Conservation (phyloP, 2,797 vertebrate species). For the Scolopax rusticola region DNA sequence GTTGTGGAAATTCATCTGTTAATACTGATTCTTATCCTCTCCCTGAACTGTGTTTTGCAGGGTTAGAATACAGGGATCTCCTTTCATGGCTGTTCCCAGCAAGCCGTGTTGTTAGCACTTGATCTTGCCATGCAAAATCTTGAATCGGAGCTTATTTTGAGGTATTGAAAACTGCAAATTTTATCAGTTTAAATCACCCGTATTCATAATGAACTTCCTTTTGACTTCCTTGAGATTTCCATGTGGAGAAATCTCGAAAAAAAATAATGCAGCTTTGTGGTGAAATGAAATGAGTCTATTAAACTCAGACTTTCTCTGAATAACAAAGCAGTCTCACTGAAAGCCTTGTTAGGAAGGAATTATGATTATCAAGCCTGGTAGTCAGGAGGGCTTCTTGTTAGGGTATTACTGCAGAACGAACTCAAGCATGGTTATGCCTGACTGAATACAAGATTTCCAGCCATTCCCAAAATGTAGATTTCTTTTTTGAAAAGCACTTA, state of each 20-base stretch:
- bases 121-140: not conserved
- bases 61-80: not conserved
- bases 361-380: constrained; percentile 10
- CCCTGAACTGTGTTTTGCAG: not conserved
- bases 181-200: not conserved
- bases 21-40: not conserved
- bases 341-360: constrained; percentile 27
- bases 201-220: not conserved
- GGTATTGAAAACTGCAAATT: not conserved
- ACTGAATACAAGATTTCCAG: not conserved
- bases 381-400: not conserved
- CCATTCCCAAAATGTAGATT: not conserved
- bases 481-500: not conserved
- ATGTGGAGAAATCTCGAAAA: not conserved
- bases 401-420: not conserved
- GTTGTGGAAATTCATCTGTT: not conserved
- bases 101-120: not conserved
- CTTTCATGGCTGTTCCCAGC: not conserved
- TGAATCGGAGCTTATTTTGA: not conserved
- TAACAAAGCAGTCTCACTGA: not conserved
- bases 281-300: not conserved
- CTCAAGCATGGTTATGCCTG: constrained; percentile 12
- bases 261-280: not conserved
- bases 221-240: not conserved
- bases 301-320: not conserved